A percentile compares a stretch with the other conserved stretches of the same genome.
Conservation (phyloP, 2,797 vertebrate genomes). For the Masticophis lateralis region DNA sequence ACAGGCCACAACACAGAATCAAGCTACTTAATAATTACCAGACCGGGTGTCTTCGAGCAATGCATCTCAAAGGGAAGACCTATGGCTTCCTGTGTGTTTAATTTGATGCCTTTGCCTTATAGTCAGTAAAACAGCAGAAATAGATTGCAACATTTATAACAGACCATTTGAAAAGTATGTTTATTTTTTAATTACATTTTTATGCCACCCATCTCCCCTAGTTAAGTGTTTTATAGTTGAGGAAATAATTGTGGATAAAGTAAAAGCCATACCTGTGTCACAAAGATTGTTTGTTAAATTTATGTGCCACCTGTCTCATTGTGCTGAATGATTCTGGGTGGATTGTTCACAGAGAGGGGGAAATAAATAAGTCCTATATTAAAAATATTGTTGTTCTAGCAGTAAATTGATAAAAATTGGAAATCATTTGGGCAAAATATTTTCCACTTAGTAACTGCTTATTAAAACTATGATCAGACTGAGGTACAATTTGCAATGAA, state of each 20-base stretch:
- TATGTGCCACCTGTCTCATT: no score
- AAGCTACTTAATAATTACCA: not conserved
- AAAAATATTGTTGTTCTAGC: not conserved
- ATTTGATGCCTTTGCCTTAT: not conserved
- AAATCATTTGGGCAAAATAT: not conserved
- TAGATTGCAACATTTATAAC: not conserved
- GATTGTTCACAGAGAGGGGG: not conserved
- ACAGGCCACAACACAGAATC: not conserved
- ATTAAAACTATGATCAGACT: not conserved
- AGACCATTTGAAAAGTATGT: not conserved
- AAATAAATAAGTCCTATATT: not conserved
- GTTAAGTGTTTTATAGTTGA: not conserved
- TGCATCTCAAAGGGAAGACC: not conserved
- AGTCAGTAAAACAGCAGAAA: not conserved
- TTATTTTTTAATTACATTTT: not conserved
- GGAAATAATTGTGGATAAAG: not conserved
- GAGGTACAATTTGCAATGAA: not conserved
- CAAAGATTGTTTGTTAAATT: no score
- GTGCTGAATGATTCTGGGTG: no score
- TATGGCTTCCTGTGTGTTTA: not conserved
- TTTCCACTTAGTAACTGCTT: not conserved
- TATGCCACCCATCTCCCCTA: not conserved
- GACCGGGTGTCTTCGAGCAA: not conserved
- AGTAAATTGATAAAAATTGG: not conserved
- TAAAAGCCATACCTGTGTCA: not conserved